These are phyloP conservation scores for Leucoptera coffeella DNA, from an alignment of 2,888 invertebrate species.

Conservation along the genomic window DNA sequence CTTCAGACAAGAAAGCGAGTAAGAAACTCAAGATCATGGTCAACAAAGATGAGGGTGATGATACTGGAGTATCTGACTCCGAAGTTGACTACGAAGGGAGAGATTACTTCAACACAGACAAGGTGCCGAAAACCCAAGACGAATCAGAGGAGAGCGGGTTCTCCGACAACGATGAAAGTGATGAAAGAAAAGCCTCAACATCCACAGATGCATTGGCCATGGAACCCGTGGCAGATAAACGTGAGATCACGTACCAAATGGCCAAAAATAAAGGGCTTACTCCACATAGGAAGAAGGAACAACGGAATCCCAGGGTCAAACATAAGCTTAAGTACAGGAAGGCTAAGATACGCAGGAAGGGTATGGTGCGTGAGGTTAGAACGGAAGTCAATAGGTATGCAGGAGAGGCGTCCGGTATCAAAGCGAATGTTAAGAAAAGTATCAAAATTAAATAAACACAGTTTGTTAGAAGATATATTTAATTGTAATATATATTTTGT, in stretches of 20 bases:
- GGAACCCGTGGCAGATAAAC: constrained; percentile 51
- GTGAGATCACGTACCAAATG: constrained; percentile 89
- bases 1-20: constrained; percentile 13
- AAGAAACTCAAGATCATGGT: constrained; percentile 37
- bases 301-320: constrained; percentile 92
- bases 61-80: constrained; percentile 36
- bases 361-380: constrained; percentile 81
- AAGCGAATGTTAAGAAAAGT: constrained; percentile 81
- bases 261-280: constrained; percentile 94
- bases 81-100: constrained; percentile 33
- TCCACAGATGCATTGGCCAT: constrained; percentile 15
- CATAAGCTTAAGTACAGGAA: constrained; percentile 89
- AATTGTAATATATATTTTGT: too few relatives aligned
- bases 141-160: constrained; percentile 40
- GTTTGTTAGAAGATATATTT: too few relatives aligned
- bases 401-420: constrained; percentile 93
- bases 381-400: constrained; percentile 77
- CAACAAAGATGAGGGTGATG: constrained; percentile 35
- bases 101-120: constrained; percentile 12
- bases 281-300: constrained; percentile 85
- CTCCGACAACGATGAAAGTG: constrained; percentile 28
- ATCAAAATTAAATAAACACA: constrained; percentile 81
- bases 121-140: constrained; percentile 15
- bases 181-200: constrained; percentile 23
- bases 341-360: constrained; percentile 87